Base-by-base conservation (phyloP, 2,113 vertebrate genomes). In the Phrynosoma blainvillii region DNA sequence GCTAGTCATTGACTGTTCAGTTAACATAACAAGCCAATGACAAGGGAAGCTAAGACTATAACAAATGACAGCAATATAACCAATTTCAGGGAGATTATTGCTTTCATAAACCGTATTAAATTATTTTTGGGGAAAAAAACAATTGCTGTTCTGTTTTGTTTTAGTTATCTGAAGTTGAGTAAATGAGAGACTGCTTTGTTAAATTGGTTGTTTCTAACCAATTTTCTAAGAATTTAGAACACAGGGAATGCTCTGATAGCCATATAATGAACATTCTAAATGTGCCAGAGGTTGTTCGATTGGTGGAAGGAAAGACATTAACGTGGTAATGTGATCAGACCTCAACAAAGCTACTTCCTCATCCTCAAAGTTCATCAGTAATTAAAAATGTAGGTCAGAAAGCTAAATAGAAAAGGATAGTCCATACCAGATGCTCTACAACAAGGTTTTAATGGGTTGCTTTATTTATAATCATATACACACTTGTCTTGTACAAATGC, bases 81-180 rank as follows among this genome's bases (percentile, higher is more conserved):
- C 94, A 90, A 78, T 94, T 96, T 96, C 89, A 93, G 92, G 87
- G 78, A 47, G 79, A 95, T 79, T 92, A 92, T 91, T 92, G 82
- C 82, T 86, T 91, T 91, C 86, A 84, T 87, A 94, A 93, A 85
- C 91, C 2, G 2, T 75, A 94, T 89, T 87, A 93, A 90, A 86
- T 92, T 86, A 65, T 94, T 90, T 87, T 87, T 88, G 13, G 1
- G 36, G 3, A 66, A n/a, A 68, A 93, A 90, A 92, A 71, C 54
- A 90, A 87, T 89, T 10, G 83, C 13, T 86, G 3, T 81, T 36
- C 42, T 77, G 68, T 79, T 65, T 68, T 82, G 75, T 27, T 54
- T 32, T 84, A 0, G 20, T 92, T 94, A 93, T 54, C 52, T 87
- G 73, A 52, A 84, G 68, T 84, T 93, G 42, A 93, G 20, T 84